phyloP scores from a whole-genome alignment of 1,140 invertebrate genomes.

The Drosophila setifemur region DNA sequence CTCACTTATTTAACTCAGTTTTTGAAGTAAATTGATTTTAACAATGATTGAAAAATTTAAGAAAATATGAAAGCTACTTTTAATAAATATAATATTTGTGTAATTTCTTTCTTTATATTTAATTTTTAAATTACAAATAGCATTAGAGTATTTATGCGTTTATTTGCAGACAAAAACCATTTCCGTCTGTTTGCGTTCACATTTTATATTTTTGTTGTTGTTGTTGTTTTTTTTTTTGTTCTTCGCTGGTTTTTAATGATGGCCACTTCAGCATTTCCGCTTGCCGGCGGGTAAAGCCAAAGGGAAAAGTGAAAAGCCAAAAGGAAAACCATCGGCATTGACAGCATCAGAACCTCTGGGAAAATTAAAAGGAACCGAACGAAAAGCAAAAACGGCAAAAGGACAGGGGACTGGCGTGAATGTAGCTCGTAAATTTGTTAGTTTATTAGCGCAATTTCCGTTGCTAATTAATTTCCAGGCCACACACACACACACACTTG shows the following conservation, averaged over 20 bases:
- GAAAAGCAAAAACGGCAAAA: not conserved
- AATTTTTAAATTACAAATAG: too few relatives aligned
- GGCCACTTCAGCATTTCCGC: conserved; percentile 71
- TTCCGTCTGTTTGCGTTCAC: conserved; percentile 2
- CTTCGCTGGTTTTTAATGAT: conserved; percentile 61
- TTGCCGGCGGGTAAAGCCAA: conserved; percentile 19
- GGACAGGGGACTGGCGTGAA: conserved; percentile 58
- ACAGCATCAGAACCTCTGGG: conserved; percentile 21
- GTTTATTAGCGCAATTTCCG: conserved; percentile 81
- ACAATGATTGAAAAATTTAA: too few relatives aligned
- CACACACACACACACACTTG: conserved; percentile 43
- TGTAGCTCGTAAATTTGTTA: conserved; percentile 80
- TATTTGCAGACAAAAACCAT: too few relatives aligned
- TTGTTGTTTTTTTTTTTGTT: not conserved
- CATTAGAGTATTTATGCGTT: too few relatives aligned
- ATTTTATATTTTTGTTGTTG: not conserved
- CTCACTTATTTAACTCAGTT: too few relatives aligned
- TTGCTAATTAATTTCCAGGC: conserved; percentile 79
- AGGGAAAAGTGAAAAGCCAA: conserved; percentile 22
- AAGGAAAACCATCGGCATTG: conserved; percentile 22
- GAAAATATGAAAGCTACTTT: too few relatives aligned
- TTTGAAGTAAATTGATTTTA: too few relatives aligned
- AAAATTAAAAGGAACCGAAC: too few relatives aligned
- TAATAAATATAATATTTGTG: too few relatives aligned
- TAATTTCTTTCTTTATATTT: not conserved